Evolutionary conservation across 2,113 vertebrate species (phyloP), one percentile per base, ranked within the genome.

Genomic region (Esox niger): DNA sequence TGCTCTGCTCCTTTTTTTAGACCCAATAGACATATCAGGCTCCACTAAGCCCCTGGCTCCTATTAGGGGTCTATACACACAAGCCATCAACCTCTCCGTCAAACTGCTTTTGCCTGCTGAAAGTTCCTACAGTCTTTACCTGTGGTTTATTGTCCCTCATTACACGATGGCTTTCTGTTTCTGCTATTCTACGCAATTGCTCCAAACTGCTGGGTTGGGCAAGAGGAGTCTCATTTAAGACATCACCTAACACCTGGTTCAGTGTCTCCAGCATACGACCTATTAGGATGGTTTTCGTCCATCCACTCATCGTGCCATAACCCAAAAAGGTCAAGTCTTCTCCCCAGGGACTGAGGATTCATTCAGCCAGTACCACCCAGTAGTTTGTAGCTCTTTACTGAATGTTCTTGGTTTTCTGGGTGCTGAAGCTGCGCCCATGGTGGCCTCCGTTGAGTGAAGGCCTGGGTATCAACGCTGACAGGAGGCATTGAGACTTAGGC

Each of bases 51-150:
- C 43, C 17, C 59, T n/a, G 25, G 47, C 38, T 62, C 46, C 59
- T n/a, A 17, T 30, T 62, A 13, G 60, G 47, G 31, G 13, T 54
- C 62, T 49, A 31, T 26, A 58, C 49, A 69, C 43, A 69, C 67
- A 69, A 61, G 54, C 30, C 46, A 29, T 56, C 46, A 55, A 27
- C 29, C 56, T 59, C 38, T 49, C 38, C 20, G 25, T 61, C 38
- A 46, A 11, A 32, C 32, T 26, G 30, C 27, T 70, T 17, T 31
- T 54, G 31, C 52, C 31, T 70, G 68, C 32, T 35, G 59, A 62
- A 31, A 54, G 10, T n/a, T 62, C 29, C 59, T 31, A 25, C 29
- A 62, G 52, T 70, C 35, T 68, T 59, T 60, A 46, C 55, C 56
- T 59, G 25, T 29, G 9, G 56, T 25, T 30, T 60, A 49, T 30